Evolutionary conservation across 2,797 vertebrate species (phyloP).

Genomic region (Lepilemur ruficaudatus): DNA sequence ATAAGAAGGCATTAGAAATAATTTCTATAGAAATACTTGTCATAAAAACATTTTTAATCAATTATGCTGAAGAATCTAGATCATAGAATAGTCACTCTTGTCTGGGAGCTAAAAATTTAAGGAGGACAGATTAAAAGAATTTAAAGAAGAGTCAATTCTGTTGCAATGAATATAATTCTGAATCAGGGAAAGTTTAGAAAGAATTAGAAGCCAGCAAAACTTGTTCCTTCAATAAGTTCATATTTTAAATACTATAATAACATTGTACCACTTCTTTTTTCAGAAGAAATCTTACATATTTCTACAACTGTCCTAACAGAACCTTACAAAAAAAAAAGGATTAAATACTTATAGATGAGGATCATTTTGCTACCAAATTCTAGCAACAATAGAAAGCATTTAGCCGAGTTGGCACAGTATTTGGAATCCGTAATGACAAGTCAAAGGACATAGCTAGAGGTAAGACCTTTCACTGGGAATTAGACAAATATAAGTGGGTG

Average conservation of each 20-base stretch:
- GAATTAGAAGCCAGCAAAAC: slow-evolving; percentile 32
- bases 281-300: neutral
- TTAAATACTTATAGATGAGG: neutral
- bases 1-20: neutral
- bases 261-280: neutral
- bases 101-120: neutral
- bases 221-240: neutral
- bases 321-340: neutral
- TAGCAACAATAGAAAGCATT: neutral
- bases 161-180: neutral
- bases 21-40: slow-evolving; percentile 28
- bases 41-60: slow-evolving; percentile 20
- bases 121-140: neutral
- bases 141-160: slow-evolving; percentile 32
- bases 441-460: neutral
- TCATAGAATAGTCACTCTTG: neutral
- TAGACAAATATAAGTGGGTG: neutral
- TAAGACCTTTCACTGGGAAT: neutral
- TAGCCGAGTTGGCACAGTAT: neutral
- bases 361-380: neutral
- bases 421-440: neutral
- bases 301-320: neutral
- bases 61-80: neutral
- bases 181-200: neutral
- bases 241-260: neutral